A percentile compares a stretch with the other conserved stretches of the same genome.
Evolutionary conservation across 2,888 invertebrate genomes (phyloP).

Genomic region (Deroplatys truncata): DNA sequence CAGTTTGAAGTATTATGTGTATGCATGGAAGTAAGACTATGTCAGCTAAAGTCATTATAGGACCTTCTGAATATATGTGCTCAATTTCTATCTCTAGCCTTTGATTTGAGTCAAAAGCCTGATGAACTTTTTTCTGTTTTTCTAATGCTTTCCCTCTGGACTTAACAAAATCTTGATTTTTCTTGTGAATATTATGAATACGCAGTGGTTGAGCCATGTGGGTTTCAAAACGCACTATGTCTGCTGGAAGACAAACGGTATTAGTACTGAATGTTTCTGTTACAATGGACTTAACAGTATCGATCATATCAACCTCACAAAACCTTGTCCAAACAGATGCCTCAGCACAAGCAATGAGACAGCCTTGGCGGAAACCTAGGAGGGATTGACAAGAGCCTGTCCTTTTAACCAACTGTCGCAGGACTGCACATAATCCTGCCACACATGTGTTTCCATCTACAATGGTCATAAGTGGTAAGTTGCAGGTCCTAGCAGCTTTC

Average conservation of each 20-base stretch:
- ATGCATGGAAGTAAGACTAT: conserved; percentile 71
- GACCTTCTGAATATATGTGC: conserved; percentile 81
- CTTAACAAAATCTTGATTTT: conserved; percentile 57
- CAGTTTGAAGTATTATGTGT: conserved; percentile 54
- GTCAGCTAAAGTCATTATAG: conserved; percentile 77
- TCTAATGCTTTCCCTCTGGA: conserved; percentile 30
- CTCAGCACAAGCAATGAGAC: conserved; percentile 78
- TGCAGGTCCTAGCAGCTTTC: conserved; percentile 45
- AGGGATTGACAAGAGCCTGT: conserved; percentile 50
- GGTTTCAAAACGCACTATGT: conserved; percentile 72
- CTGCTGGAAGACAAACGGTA: conserved; percentile 55
- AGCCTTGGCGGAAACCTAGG: conserved; percentile 75
- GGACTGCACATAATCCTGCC: conserved; percentile 74
- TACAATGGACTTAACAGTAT: conserved; percentile 45
- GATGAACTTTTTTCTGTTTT: not conserved
- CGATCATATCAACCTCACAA: conserved; percentile 77
- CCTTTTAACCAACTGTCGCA: conserved; percentile 55
- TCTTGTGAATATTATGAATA: conserved; percentile 80
- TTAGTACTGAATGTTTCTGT: conserved; percentile 35
- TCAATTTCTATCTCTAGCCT: conserved; percentile 40
- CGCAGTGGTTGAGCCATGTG: conserved; percentile 80
- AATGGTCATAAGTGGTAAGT: conserved; percentile 59
- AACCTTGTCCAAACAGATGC: conserved; percentile 87
- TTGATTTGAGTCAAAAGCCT: not conserved
- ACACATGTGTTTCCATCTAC: conserved; percentile 58